phyloP scores from a whole-genome alignment of 2,797 vertebrate species.

The Fratercula arctica region DNA sequence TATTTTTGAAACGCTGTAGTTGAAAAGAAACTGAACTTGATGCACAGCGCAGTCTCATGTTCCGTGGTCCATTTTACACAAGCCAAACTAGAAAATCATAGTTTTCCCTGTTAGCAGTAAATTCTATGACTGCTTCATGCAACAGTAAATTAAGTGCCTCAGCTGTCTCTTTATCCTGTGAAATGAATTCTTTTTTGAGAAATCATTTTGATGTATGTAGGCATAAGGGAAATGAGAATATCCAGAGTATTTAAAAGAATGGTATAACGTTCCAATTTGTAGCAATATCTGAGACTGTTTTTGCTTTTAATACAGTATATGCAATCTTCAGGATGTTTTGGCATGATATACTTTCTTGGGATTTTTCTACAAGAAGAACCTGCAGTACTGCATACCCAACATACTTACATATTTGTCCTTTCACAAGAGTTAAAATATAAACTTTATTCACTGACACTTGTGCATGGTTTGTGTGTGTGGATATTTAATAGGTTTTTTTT shows the following conservation, averaged over 20 bases:
- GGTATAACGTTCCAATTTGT: neutral
- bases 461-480: neutral
- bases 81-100: neutral
- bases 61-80: neutral
- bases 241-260: neutral
- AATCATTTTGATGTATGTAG: neutral
- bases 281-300: neutral
- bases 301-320: neutral
- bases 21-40: neutral
- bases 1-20: neutral
- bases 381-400: neutral
- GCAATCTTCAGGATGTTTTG: neutral
- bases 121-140: neutral
- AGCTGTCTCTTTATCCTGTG: accelerated
- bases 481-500: neutral
- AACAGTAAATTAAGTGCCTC: neutral
- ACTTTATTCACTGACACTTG: neutral
- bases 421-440: neutral
- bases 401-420: neutral
- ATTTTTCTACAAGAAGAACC: neutral
- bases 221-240: neutral
- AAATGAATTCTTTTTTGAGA: neutral
- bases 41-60: neutral
- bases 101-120: neutral
- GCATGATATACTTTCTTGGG: neutral